Conservation (phyloP, 2,888 invertebrate genomes). For the Eilema caniola region DNA sequence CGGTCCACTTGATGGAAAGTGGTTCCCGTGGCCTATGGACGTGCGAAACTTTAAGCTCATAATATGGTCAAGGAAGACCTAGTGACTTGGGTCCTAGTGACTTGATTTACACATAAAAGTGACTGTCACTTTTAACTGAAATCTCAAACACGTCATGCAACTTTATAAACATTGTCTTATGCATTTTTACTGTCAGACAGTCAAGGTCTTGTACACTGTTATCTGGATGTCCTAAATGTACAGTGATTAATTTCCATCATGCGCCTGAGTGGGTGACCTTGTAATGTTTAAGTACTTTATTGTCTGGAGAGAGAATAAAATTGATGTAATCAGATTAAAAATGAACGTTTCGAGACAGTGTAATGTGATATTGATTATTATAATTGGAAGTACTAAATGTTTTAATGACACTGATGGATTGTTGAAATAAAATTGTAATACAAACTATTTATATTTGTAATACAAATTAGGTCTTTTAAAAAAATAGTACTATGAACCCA, state of each 20-base stretch:
- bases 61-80: too few species aligned
- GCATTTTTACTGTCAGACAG: constrained; percentile 39
- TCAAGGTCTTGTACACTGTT: constrained; percentile 39
- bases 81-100: neutral
- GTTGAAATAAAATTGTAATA: too few species aligned
- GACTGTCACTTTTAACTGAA: neutral
- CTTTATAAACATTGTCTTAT: neutral
- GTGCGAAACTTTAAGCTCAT: too few species aligned
- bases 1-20: too few species aligned
- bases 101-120: neutral
- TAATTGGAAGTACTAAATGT: neutral
- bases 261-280: constrained; percentile 22
- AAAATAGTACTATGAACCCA: too few species aligned
- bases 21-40: too few species aligned
- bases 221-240: constrained; percentile 42
- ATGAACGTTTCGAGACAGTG: neutral
- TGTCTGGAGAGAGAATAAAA: constrained; percentile 12
- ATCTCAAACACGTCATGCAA: neutral
- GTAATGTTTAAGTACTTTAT: constrained; percentile 24
- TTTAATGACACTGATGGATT: neutral
- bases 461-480: too few species aligned
- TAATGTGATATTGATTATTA: neutral
- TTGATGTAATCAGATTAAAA: constrained; percentile 8
- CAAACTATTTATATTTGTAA: too few species aligned
- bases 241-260: constrained; percentile 31